Percentiles rank a stretch among this genome's conserved stretches.
These are phyloP conservation scores for Zaprionus gabonicus DNA, from an alignment of 1,140 invertebrate genomes.

Conservation along the genomic window DNA sequence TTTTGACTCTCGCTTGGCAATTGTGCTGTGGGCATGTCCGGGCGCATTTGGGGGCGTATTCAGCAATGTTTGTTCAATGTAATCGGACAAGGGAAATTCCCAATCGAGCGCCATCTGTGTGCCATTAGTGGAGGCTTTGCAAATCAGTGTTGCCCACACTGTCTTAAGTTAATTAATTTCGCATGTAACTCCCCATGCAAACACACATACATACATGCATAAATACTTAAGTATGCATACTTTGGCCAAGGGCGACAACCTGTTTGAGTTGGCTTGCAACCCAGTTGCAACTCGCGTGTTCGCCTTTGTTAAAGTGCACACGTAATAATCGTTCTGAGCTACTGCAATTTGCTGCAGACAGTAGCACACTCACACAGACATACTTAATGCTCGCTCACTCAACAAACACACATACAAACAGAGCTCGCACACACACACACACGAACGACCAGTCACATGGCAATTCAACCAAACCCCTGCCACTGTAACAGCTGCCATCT, in stretches of 20 bases:
- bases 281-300: not conserved
- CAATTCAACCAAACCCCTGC: constrained; percentile 74
- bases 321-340: constrained; percentile 27
- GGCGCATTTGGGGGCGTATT: constrained; percentile 56
- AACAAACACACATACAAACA: constrained; percentile 14
- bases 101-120: constrained; percentile 59
- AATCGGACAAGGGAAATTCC: constrained; percentile 48
- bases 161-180: not conserved
- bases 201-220: not conserved
- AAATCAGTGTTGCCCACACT: constrained; percentile 10
- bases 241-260: constrained; percentile 33
- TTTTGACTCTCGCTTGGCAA: constrained; percentile 45
- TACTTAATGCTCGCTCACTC: constrained; percentile 2
- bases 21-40: constrained; percentile 50
- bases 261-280: constrained; percentile 19
- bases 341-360: constrained; percentile 33
- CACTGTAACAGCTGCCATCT: constrained; percentile 54
- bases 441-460: constrained; percentile 71
- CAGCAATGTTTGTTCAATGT: constrained; percentile 47
- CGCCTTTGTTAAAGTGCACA: constrained; percentile 4
- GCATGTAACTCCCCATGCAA: constrained; percentile 32
- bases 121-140: constrained; percentile 28
- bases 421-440: constrained; percentile 37
- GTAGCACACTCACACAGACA: constrained; percentile 28
- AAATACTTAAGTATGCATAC: not conserved